Base-by-base conservation (phyloP, 2,888 invertebrate genomes). In the Cordilura impudica region DNA sequence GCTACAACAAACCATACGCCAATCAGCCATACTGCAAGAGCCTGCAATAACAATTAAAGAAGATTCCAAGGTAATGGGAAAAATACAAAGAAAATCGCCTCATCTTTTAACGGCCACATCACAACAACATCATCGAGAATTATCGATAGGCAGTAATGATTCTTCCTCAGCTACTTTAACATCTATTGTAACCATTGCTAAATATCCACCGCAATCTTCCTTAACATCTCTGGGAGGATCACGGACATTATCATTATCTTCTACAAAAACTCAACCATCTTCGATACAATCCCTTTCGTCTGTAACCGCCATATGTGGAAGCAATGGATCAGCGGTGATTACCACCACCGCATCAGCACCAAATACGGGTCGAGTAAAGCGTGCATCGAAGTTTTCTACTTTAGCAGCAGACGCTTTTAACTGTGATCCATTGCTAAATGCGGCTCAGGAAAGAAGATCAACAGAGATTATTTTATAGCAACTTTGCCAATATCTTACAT, bases 381-480 rank as follows among this genome's bases (percentile, higher is more conserved):
- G 87, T 43, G 82, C 78, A 61, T 81, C 84, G 19, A 87, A 86
- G 19, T 84, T 83, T 63, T 82, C 86, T 19, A 82, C 88, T 29
- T 82, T 84, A 21, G 78, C 82, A 3, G 82, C 84, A 14, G 86
- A 86, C n/a, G 80, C 84, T 29, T 87, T 86, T 74, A 84, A 85
- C 75, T 87, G 86, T 82, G 89, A 89, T 86, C 87, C 89, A 21
- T 84, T 89, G 82, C 85, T 86, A 43, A 82, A 81, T 79, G 82
- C 82, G 8, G 82, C 82, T 6, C 85, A 85, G 69, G 85, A 88
- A 81, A 84, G 85, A 18, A 85, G 87, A 78, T 88, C 88, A 65
- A 86, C 86, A 16, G 89, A 90, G 82, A 89, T 90, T 71, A 90
- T 89, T 83, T 89, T 90, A 86, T 87, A 87, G 86, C 86, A 83